Conservation (phyloP, 1,140 invertebrate species). For the Pogonus chalceus region DNA sequence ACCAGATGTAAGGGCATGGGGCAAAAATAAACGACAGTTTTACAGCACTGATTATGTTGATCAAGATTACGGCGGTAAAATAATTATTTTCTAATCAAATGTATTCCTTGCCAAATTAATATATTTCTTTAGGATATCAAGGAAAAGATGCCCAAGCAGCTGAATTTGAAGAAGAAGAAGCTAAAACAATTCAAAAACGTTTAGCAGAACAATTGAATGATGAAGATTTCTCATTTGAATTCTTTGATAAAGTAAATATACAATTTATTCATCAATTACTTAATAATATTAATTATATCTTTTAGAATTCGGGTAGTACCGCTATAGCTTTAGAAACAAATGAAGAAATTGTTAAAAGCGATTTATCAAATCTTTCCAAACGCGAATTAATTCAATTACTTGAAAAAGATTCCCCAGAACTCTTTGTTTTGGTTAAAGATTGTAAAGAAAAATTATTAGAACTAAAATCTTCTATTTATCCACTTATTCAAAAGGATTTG, state of each 20-base stretch:
- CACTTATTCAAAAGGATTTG: conserved; percentile 48
- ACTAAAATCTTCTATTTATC: conserved; percentile 49
- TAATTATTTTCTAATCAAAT: conserved; percentile 14
- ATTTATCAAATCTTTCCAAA: conserved; percentile 63
- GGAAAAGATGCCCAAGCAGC: conserved; percentile 64
- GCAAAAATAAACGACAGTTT: conserved; percentile 63
- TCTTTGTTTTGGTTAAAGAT: conserved; percentile 62
- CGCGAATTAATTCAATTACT: conserved; percentile 65
- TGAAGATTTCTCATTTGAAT: conserved; percentile 67
- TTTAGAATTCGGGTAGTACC: conserved; percentile 10
- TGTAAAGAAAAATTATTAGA: conserved; percentile 57
- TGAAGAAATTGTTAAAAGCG: conserved; percentile 52
- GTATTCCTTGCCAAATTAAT: not conserved
- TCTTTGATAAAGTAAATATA: conserved; percentile 35
- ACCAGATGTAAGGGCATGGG: conserved; percentile 77
- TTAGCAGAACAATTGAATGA: conserved; percentile 69
- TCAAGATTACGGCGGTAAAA: conserved; percentile 60
- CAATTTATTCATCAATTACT: not conserved
- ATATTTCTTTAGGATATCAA: conserved; percentile 39
- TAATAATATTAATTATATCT: conserved; percentile 8
- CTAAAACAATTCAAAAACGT: conserved; percentile 66
- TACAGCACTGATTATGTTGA: conserved; percentile 84
- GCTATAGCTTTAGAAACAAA: conserved; percentile 25
- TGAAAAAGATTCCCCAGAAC: conserved; percentile 76
- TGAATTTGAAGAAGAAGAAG: conserved; percentile 76